Evolutionary conservation across 2,888 invertebrate species (phyloP).

Genomic region (Antheraea yamamai): DNA sequence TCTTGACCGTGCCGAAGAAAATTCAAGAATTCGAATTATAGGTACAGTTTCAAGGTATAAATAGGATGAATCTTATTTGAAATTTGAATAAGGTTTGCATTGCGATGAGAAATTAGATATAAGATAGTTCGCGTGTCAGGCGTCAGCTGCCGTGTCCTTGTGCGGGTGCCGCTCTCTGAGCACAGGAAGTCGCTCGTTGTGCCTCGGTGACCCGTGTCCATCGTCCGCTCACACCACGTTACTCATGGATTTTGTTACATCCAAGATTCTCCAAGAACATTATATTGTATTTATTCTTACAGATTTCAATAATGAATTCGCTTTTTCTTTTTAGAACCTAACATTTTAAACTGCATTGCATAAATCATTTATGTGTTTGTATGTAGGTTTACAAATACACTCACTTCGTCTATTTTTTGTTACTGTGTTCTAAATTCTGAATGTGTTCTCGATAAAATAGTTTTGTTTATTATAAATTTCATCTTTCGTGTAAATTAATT

Average conservation of each 20-base stretch:
- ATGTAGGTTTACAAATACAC: too few species aligned
- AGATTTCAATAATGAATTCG: not conserved
- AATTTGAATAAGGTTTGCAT: slow-evolving; percentile 3
- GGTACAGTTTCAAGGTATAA: not conserved
- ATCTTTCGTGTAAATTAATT: too few species aligned
- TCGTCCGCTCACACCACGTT: slow-evolving; percentile 31
- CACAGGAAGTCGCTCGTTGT: slow-evolving; percentile 76
- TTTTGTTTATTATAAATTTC: too few species aligned
- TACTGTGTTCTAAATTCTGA: not conserved
- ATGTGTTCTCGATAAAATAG: too few species aligned
- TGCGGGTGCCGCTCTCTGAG: slow-evolving; percentile 48
- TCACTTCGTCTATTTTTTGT: too few species aligned
- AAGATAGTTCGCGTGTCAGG: slow-evolving; percentile 58
- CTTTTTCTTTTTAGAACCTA: not conserved
- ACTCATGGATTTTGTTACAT: slow-evolving; percentile 17
- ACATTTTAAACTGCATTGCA: not conserved
- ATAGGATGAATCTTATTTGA: not conserved
- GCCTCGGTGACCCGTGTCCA: slow-evolving; percentile 69
- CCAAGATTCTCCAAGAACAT: not conserved
- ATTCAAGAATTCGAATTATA: not conserved
- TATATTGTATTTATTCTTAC: not conserved
- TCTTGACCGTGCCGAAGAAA: not conserved
- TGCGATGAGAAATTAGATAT: slow-evolving; percentile 38
- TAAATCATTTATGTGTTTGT: not conserved
- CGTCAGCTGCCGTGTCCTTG: slow-evolving; percentile 70